These are phyloP conservation scores for Mellilla xanthometata DNA, from an alignment of 2,888 invertebrate species.

Conservation along the genomic window DNA sequence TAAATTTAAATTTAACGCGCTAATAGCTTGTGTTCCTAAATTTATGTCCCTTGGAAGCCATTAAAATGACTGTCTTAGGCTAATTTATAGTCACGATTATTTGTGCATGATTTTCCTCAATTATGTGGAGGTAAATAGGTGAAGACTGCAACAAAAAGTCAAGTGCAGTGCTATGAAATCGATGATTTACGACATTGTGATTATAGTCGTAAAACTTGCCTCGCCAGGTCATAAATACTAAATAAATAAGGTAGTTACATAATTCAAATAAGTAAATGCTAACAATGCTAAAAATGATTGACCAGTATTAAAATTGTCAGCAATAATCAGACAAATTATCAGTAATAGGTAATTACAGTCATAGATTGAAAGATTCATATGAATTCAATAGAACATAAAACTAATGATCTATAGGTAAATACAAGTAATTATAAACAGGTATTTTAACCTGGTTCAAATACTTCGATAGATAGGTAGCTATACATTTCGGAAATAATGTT, in stretches of 20 bases:
- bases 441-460: too few species aligned
- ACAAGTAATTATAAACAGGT: too few species aligned
- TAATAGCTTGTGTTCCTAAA: constrained; percentile 27
- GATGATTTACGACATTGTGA: constrained; percentile 1
- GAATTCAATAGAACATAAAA: too few species aligned
- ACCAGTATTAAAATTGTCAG: too few species aligned
- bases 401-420: too few species aligned
- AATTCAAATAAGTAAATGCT: constrained; percentile 32
- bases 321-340: too few species aligned
- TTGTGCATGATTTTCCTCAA: constrained; percentile 3
- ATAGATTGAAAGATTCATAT: too few species aligned
- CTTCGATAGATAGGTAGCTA: too few species aligned
- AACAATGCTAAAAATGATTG: constrained; percentile 15
- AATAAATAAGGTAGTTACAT: not conserved
- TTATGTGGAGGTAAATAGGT: constrained; percentile 25
- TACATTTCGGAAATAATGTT: too few species aligned
- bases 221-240: not conserved
- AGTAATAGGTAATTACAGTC: too few species aligned
- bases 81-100: constrained; percentile 14
- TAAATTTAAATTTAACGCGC: constrained; percentile 39
- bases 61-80: constrained; percentile 18
- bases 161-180: constrained; percentile 21
- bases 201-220: constrained; percentile 1
- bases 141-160: constrained; percentile 34
- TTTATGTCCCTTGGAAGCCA: constrained; percentile 24